phyloP scores from a whole-genome alignment of 2,113 vertebrate genomes.

The Brachyhypopomus gauderio region DNA sequence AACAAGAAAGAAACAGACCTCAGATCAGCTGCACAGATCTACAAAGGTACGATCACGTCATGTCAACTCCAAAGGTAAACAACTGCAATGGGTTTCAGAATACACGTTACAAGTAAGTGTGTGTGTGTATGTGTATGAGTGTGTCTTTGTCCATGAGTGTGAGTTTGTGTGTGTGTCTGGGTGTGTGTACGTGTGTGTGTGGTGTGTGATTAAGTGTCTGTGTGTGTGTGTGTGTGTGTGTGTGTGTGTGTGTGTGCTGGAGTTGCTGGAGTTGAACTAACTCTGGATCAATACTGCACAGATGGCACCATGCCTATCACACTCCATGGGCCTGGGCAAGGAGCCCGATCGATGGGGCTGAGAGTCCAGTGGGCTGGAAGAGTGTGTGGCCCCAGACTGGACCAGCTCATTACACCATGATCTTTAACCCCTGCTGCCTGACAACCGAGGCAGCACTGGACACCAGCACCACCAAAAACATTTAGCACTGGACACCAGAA shows the following conservation, averaged over 20 bases:
- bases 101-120: not conserved
- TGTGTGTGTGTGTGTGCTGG: too few relatives aligned
- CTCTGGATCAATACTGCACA: slow-evolving; percentile 48
- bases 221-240: too few relatives aligned
- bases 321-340: slow-evolving; percentile 38
- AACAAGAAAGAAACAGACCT: not conserved
- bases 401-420: slow-evolving; percentile 68
- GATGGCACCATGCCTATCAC: slow-evolving; percentile 59
- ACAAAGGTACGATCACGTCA: not conserved
- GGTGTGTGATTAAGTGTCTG: too few relatives aligned
- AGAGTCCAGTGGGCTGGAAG: slow-evolving; percentile 44
- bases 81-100: too few relatives aligned
- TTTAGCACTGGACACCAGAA: slow-evolving; percentile 59
- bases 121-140: not conserved
- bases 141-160: too few relatives aligned
- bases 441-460: slow-evolving; percentile 58
- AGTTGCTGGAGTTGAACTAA: slow-evolving; percentile 10
- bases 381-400: slow-evolving; percentile 45
- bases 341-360: slow-evolving; percentile 63
- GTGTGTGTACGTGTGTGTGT: too few relatives aligned
- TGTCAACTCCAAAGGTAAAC: not conserved
- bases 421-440: slow-evolving; percentile 66
- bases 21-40: not conserved
- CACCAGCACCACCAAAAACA: slow-evolving; percentile 67
- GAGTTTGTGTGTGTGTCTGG: too few relatives aligned